A percentile compares a stretch with the other conserved stretches of the same genome.
Evolutionary conservation across 2,888 invertebrate genomes (phyloP).

Genomic region (Acronicta aceris): DNA sequence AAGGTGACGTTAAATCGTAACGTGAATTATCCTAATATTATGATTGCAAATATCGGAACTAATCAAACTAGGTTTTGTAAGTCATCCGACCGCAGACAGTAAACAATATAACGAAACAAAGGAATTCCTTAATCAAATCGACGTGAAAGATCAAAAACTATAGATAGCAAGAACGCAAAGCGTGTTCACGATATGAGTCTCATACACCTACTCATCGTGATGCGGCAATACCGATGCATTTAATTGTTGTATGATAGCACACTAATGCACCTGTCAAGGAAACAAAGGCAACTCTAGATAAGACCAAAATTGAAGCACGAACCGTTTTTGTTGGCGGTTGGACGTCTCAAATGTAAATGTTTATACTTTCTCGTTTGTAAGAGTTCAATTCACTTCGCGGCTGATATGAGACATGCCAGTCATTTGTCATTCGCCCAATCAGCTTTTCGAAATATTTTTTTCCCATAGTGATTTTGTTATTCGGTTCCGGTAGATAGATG

Average conservation of each 20-base stretch:
- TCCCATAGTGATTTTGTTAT: constrained; percentile 34
- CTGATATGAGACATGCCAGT: constrained; percentile 79
- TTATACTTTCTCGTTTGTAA: constrained; percentile 84
- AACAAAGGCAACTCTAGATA: constrained; percentile 86
- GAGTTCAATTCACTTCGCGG: constrained; percentile 77
- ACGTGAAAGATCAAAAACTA: constrained; percentile 60
- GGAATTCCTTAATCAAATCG: constrained; percentile 80
- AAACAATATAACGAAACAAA: constrained; percentile 75
- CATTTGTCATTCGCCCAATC: constrained; percentile 78
- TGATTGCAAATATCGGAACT: constrained; percentile 33
- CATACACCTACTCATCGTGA: constrained; percentile 76
- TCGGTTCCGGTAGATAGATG: too few relatives aligned
- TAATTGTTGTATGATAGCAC: constrained; percentile 88
- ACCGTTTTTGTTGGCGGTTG: constrained; percentile 70
- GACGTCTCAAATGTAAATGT: constrained; percentile 85
- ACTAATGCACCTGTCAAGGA: constrained; percentile 89
- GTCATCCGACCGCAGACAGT: constrained; percentile 55
- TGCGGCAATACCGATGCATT: constrained; percentile 83
- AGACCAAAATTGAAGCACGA: constrained; percentile 85
- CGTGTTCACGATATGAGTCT: constrained; percentile 58
- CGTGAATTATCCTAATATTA: too few relatives aligned
- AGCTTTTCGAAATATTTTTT: constrained; percentile 55
- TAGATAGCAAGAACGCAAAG: constrained; percentile 53
- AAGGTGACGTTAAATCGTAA: too few relatives aligned
- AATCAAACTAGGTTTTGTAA: constrained; percentile 58